These are phyloP conservation scores for Takifugu flavidus DNA, from an alignment of 2,113 vertebrate species.

Conservation along the genomic window DNA sequence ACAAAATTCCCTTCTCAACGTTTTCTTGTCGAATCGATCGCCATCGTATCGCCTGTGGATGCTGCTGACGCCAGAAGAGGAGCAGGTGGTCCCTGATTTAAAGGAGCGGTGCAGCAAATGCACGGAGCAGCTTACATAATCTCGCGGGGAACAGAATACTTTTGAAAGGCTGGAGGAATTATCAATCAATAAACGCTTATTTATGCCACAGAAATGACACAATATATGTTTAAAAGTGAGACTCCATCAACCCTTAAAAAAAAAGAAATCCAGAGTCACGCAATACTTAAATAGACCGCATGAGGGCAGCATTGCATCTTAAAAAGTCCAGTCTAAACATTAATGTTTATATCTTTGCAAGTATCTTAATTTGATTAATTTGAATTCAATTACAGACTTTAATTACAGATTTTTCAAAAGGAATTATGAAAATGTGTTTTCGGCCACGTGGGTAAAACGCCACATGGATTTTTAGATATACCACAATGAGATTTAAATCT, in stretches of 20 bases:
- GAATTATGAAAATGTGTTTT: too few species aligned
- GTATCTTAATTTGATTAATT: background rate
- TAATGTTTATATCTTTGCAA: background rate
- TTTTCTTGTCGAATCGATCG: slow-evolving; percentile 46
- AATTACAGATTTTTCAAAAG: too few species aligned
- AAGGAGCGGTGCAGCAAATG: slow-evolving; percentile 44
- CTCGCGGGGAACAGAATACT: background rate
- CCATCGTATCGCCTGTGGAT: slow-evolving; percentile 41
- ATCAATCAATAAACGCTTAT: too few species aligned
- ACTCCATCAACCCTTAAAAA: background rate
- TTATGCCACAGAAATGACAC: too few species aligned
- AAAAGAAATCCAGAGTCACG: background rate
- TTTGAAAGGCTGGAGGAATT: too few species aligned
- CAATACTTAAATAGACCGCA: slow-evolving; percentile 5
- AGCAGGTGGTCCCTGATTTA: slow-evolving; percentile 57
- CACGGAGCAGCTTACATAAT: background rate
- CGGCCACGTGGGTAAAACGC: too few species aligned
- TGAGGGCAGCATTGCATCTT: slow-evolving; percentile 46
- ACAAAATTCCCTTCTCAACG: slow-evolving; percentile 7
- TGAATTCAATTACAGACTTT: background rate
- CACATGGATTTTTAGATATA: too few species aligned
- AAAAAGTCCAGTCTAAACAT: background rate
- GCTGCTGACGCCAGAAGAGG: slow-evolving; percentile 43
- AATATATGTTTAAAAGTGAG: too few species aligned
- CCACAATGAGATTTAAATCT: background rate